Conservation (phyloP, 2,113 vertebrate genomes). For the Istiophorus platypterus region DNA sequence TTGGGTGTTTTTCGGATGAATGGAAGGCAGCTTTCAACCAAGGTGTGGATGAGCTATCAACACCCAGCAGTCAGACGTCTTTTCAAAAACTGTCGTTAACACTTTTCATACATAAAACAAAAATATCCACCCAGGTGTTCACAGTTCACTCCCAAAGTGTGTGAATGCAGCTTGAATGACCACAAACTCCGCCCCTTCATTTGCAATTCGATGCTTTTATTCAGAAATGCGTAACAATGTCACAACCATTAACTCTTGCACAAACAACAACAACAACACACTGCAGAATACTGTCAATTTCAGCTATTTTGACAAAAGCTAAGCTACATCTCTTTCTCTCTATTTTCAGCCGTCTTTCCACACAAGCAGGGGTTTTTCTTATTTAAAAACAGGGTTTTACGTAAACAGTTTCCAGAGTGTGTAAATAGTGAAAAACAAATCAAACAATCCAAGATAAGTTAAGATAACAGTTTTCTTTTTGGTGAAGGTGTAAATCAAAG, state of each 20-base stretch:
- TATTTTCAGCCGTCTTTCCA: neutral
- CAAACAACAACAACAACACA: neutral
- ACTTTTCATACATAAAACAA: neutral
- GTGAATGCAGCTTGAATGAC: neutral
- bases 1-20: neutral
- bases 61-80: neutral
- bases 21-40: neutral
- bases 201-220: conserved; percentile 46
- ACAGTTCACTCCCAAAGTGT: neutral
- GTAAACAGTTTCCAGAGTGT: too few relatives aligned
- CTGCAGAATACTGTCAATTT: neutral
- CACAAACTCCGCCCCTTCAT: conserved; percentile 11
- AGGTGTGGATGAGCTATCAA: neutral
- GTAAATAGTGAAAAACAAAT: too few relatives aligned
- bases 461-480: too few relatives aligned
- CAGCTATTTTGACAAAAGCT: neutral
- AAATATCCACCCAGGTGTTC: neutral
- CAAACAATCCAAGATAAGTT: too few relatives aligned
- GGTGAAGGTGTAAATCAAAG: too few relatives aligned
- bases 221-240: neutral
- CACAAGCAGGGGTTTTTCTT: neutral
- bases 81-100: conserved; percentile 34
- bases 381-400: neutral
- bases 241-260: neutral
- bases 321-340: neutral